phyloP scores from a whole-genome alignment of 2,888 invertebrate species.

The Agrenia bidenticulata region DNA sequence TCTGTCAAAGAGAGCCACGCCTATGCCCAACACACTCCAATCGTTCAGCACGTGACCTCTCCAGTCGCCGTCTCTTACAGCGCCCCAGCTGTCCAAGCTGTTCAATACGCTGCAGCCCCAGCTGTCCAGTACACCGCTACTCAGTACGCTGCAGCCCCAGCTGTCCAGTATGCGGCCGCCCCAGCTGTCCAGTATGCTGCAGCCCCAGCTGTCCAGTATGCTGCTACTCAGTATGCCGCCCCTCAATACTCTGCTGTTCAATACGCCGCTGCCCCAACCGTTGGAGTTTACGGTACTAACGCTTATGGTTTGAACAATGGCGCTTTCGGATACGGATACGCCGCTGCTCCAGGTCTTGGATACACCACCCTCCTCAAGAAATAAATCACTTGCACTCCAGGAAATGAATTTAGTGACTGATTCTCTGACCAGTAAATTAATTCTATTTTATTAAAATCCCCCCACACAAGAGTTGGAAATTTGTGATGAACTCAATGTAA shows the following conservation, averaged over 20 bases:
- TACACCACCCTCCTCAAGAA: conserved; percentile 6
- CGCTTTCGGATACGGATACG: conserved; percentile 1
- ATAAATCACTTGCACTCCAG: background rate
- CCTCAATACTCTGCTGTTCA: background rate
- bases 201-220: conserved; percentile 1
- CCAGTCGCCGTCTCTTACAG: conserved; percentile 57
- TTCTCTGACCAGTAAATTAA: too few species aligned
- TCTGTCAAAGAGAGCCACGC: conserved; percentile 61
- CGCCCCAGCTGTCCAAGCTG: conserved; percentile 6
- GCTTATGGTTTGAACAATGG: background rate
- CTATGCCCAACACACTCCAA: conserved; percentile 58
- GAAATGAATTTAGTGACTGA: too few species aligned
- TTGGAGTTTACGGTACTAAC: background rate
- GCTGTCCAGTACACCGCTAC: background rate
- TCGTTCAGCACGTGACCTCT: conserved; percentile 55
- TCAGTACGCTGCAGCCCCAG: conserved; percentile 7
- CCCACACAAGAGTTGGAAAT: too few species aligned
- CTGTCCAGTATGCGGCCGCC: background rate
- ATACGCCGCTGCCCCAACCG: background rate
- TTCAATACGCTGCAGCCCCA: background rate
- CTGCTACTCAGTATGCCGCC: background rate
- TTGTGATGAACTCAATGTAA: too few species aligned
- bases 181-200: conserved; percentile 12
- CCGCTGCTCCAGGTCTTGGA: background rate
- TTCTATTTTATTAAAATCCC: too few species aligned